Conservation (phyloP, 2,113 vertebrate genomes). For the Bambusicola thoracicus region DNA sequence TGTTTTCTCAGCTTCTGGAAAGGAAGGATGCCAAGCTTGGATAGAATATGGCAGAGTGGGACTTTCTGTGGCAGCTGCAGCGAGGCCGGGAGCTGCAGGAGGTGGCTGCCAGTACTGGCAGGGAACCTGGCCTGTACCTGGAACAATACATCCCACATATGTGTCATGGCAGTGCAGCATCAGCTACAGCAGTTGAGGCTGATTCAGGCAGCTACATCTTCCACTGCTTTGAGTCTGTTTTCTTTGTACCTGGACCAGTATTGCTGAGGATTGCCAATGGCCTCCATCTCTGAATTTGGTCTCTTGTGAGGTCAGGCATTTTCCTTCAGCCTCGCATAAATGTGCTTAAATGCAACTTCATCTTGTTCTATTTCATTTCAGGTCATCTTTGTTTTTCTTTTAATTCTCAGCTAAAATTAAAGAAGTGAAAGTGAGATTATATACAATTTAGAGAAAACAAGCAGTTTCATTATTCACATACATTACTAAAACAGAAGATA, state of each 20-base stretch:
- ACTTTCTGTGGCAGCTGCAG: background rate
- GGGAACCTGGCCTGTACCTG: background rate
- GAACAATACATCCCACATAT: background rate
- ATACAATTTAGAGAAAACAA: background rate
- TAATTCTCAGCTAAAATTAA: background rate
- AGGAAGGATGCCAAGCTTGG: background rate
- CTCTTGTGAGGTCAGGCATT: background rate
- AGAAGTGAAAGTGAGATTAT: background rate
- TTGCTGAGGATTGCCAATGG: background rate
- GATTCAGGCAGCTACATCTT: background rate
- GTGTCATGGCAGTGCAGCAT: background rate
- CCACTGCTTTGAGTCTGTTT: background rate
- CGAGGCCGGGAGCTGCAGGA: background rate
- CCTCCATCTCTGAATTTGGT: background rate
- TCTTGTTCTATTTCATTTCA: background rate
- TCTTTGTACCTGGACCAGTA: background rate
- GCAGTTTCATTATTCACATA: background rate
- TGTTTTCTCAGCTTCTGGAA: background rate
- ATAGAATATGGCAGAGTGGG: background rate
- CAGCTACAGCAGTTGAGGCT: background rate
- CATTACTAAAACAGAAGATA: background rate
- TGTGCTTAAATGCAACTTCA: background rate
- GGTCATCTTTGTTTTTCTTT: background rate
- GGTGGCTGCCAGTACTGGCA: background rate
- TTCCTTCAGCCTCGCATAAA: background rate